Evolutionary conservation across 2,888 invertebrate species (phyloP), one percentile per base, ranked within the genome.

Genomic region (Agriopis aurantiaria): DNA sequence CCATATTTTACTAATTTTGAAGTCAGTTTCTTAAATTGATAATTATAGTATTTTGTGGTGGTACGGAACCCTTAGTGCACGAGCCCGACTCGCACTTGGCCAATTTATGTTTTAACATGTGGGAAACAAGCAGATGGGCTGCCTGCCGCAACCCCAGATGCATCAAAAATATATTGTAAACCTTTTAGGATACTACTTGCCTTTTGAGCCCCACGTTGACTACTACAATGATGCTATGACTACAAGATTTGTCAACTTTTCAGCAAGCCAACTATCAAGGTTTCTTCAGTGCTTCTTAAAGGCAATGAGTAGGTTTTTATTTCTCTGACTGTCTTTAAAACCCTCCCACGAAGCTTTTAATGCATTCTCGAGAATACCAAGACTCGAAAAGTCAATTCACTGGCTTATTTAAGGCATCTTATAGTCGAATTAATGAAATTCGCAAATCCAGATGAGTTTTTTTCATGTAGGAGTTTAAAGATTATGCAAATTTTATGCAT

Each of bases 341-440:
- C 84, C 49, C 83, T 78, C 85, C 81, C 84, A 85, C 81, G 79
- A 79, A 76, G 83, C 69, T 74, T 79, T 81, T 80, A 81, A 82
- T 78, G 72, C 75, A 33, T 68, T 70, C 72, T 57, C 72, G 61
- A 79, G 73, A 79, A 78, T 75, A 78, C 78, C 65, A 65, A 63
- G 71, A 72, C 76, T 69, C 75, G 73, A 73, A 78, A 77, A 75
- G 69, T 78, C 76, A 77, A 82, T 79, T 78, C 74, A 64, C 72
- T 71, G 56, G 74, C 70, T 80, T 81, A 79, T 83, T 82, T 82
- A 82, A 82, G 77, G 58, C 70, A 63, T 71, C 41, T 59, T 83
- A 80, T 76, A 79, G 77, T 80, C 73, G 77, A 78, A 80, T 81
- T 81, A 82, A 79, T 74, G 75, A 81, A 82, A 79, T 80, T 75